A percentile compares a stretch with the other conserved stretches of the same genome.
Conservation (phyloP, 2,888 invertebrate genomes). For the Drosophila longiperda region DNA sequence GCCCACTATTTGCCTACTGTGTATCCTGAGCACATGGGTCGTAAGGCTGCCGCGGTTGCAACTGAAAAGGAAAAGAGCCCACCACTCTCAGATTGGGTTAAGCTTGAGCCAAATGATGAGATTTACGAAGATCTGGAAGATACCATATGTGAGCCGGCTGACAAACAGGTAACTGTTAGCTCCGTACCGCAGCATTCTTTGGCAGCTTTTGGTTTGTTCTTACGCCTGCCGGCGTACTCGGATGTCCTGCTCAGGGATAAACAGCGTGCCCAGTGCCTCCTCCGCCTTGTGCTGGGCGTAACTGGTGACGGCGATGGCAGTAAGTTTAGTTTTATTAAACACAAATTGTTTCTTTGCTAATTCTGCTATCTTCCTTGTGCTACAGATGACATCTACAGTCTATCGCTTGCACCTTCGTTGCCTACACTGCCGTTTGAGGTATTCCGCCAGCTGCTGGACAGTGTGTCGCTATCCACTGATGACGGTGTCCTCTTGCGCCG, state of each 20-base stretch:
- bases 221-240: slow-evolving; percentile 95
- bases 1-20: slow-evolving; percentile 95
- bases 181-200: slow-evolving; percentile 95
- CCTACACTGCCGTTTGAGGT: slow-evolving; percentile 87
- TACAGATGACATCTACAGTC: slow-evolving; percentile 89
- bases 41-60: slow-evolving; percentile 86
- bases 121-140: slow-evolving; percentile 88
- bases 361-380: not conserved
- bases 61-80: slow-evolving; percentile 84
- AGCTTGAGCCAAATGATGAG: slow-evolving; percentile 87
- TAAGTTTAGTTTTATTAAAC: slow-evolving; percentile 81
- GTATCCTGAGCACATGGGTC: slow-evolving; percentile 90
- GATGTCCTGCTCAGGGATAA: slow-evolving; percentile 94
- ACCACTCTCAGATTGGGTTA: slow-evolving; percentile 85
- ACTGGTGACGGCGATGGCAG: slow-evolving; percentile 96
- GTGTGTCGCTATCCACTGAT: slow-evolving; percentile 90
- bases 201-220: slow-evolving; percentile 94
- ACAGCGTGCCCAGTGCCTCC: slow-evolving; percentile 93
- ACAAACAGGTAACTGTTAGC: slow-evolving; percentile 86
- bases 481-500: slow-evolving; percentile 91
- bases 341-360: not conserved
- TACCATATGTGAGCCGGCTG: slow-evolving; percentile 85
- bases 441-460: slow-evolving; percentile 91
- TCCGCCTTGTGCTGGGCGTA: slow-evolving; percentile 94
- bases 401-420: slow-evolving; percentile 88